Evolutionary conservation across 2,888 invertebrate genomes (phyloP).

Genomic region (Chesias legatella): DNA sequence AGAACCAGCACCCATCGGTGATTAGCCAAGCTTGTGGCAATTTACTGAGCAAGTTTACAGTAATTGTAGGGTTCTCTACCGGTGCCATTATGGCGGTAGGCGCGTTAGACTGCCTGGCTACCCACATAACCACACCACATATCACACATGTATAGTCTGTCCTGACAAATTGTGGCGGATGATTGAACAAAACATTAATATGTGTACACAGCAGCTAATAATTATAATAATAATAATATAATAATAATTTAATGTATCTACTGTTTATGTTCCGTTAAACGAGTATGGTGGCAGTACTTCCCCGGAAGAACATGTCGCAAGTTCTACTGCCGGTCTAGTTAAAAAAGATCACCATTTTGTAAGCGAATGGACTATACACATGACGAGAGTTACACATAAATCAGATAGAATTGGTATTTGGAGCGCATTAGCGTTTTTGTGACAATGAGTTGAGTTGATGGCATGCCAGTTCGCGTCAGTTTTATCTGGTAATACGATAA

Average conservation of each 20-base stretch:
- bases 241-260: too few species aligned
- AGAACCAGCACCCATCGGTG: not conserved
- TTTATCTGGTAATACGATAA: constrained; percentile 2
- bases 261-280: too few species aligned
- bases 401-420: constrained; percentile 23
- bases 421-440: constrained; percentile 24
- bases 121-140: constrained; percentile 11
- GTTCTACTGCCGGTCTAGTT: too few species aligned
- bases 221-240: too few species aligned
- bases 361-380: too few species aligned
- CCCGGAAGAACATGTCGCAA: too few species aligned
- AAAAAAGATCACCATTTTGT: too few species aligned
- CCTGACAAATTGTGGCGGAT: not conserved
- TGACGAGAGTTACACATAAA: too few species aligned
- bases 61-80: constrained; percentile 32
- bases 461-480: constrained; percentile 4
- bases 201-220: too few species aligned
- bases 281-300: too few species aligned
- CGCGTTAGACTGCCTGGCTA: constrained; percentile 47
- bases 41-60: constrained; percentile 26
- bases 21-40: constrained; percentile 11
- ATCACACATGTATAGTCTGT: not conserved
- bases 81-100: constrained; percentile 32
- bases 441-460: constrained; percentile 14
- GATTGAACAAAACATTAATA: constrained; percentile 5